Evolutionary conservation across 1,140 invertebrate species (phyloP).

Genomic region (Saccostrea cuccullata): DNA sequence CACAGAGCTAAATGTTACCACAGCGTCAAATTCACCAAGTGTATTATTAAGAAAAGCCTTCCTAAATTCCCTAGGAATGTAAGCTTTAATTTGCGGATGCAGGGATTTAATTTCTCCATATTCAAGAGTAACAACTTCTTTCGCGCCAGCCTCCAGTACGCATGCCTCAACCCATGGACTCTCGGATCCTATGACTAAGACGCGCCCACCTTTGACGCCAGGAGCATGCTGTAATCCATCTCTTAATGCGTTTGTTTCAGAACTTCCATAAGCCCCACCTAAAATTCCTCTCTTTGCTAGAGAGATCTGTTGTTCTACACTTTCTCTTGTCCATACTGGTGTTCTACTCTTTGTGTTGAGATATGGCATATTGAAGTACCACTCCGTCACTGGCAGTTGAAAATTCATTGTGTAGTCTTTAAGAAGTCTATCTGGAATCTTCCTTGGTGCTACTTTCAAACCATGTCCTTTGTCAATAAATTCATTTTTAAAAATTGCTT

Average conservation of each 20-base stretch:
- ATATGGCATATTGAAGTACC: too few species aligned
- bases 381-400: too few species aligned
- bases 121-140: constrained; percentile 28
- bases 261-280: neutral
- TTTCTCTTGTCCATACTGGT: too few species aligned
- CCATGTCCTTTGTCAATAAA: constrained; percentile 15
- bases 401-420: constrained; percentile 20
- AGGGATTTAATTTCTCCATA: constrained; percentile 13
- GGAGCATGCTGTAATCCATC: constrained; percentile 6
- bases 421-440: constrained; percentile 10
- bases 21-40: constrained; percentile 27
- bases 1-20: constrained; percentile 35
- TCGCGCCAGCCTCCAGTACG: neutral
- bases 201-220: constrained; percentile 15
- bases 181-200: constrained; percentile 28
- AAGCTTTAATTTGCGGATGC: neutral
- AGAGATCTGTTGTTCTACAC: too few species aligned
- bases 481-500: constrained; percentile 24
- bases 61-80: constrained; percentile 5
- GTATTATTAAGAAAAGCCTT: neutral
- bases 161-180: constrained; percentile 42
- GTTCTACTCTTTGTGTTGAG: too few species aligned
- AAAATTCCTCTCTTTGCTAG: neutral
- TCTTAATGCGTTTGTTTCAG: constrained; percentile 25
- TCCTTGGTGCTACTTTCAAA: neutral